Conservation (phyloP, 2,888 invertebrate genomes). For the Sarcophaga subvicina region DNA sequence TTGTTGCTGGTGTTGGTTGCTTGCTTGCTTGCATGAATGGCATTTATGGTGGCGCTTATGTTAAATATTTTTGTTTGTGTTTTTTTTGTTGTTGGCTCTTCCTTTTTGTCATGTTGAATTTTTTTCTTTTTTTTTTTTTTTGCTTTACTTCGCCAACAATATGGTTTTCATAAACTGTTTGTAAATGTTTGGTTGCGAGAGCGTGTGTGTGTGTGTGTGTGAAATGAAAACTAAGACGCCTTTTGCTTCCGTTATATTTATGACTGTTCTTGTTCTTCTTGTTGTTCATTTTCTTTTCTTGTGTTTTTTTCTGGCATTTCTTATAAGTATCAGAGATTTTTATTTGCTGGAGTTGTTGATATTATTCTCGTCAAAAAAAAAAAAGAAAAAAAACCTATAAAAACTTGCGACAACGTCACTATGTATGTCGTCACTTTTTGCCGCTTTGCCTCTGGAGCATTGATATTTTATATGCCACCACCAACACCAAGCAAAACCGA, state of each 20-base stretch:
- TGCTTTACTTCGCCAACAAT: background rate
- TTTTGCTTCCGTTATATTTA: constrained; percentile 67
- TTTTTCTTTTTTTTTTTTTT: background rate
- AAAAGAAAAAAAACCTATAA: background rate
- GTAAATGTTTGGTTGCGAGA: background rate
- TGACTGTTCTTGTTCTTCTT: constrained; percentile 32
- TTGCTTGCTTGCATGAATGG: background rate
- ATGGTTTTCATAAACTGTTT: background rate
- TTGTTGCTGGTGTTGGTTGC: no score
- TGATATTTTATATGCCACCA: constrained; percentile 38
- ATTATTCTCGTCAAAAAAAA: background rate
- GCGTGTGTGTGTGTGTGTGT: no score
- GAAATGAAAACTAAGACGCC: constrained; percentile 43
- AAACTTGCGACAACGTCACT: constrained; percentile 52
- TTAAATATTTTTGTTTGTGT: background rate
- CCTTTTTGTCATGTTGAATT: constrained; percentile 15
- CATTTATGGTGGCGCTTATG: constrained; percentile 62
- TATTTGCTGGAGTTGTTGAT: constrained; percentile 28
- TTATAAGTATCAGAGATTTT: constrained; percentile 46
- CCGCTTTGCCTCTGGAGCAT: constrained; percentile 9
- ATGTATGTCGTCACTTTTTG: constrained; percentile 54
- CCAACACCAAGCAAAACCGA: background rate
- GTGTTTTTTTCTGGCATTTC: constrained; percentile 22
- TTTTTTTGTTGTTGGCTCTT: background rate
- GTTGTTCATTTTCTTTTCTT: background rate